These are phyloP conservation scores for Tanytarsus gracilentus DNA, from an alignment of 2,888 invertebrate genomes.

Conservation along the genomic window DNA sequence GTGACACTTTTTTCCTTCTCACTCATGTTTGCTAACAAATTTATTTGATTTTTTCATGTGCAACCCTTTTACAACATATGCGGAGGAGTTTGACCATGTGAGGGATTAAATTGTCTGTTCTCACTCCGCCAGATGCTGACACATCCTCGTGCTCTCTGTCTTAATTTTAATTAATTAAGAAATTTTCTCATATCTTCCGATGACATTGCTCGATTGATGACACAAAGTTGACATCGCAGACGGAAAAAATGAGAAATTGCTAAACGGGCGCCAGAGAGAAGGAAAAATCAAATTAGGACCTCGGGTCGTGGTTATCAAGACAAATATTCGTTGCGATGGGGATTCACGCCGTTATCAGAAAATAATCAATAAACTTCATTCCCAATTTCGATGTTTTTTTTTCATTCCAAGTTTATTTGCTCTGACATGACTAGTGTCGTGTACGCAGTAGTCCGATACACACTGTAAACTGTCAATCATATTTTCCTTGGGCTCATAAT, in stretches of 20 bases:
- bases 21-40: neutral
- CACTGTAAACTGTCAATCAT: conserved; percentile 29
- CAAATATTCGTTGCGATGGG: neutral
- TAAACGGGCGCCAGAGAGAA: neutral
- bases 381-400: conserved; percentile 17
- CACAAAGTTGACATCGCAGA: no score
- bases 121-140: neutral
- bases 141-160: no score
- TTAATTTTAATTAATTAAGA: no score
- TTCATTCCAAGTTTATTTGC: no score
- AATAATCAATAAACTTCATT: conserved; percentile 20
- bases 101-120: conserved; percentile 10
- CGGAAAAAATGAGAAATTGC: no score
- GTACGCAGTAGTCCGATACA: conserved; percentile 8
- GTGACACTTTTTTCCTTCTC: neutral
- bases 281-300: neutral
- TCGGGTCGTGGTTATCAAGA: neutral
- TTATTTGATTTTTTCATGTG: neutral
- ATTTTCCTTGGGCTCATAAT: conserved; percentile 4
- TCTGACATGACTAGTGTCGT: conserved; percentile 25
- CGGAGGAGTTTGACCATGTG: neutral
- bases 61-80: no score
- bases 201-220: no score
- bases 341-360: conserved; percentile 21
- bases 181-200: no score